Evolutionary conservation across 2,888 invertebrate species (phyloP).

Genomic region (Drosophila monieri): DNA sequence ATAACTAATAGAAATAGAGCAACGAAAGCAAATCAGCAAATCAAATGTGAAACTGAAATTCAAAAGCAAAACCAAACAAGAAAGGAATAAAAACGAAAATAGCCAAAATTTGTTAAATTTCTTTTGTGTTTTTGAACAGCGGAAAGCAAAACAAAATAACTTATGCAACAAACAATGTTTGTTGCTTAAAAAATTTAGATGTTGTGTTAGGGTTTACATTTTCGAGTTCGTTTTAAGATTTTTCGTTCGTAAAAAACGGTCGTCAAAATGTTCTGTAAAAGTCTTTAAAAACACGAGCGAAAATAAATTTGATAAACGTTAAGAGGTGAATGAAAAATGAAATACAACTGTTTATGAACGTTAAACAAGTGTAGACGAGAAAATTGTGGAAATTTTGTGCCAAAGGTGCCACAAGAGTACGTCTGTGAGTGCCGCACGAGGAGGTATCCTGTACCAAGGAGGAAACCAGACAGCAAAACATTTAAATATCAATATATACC

Average conservation of each 20-base stretch:
- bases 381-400: conserved; percentile 41
- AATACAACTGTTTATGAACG: conserved; percentile 10
- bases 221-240: conserved; percentile 67
- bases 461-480: conserved; percentile 40
- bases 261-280: conserved; percentile 49
- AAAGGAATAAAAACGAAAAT: conserved; percentile 64
- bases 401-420: conserved; percentile 37
- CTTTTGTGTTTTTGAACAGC: conserved; percentile 53
- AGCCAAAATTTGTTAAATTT: conserved; percentile 80
- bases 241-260: conserved; percentile 71
- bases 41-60: conserved; percentile 57
- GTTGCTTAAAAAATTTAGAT: conserved; percentile 59
- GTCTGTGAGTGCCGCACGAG: conserved; percentile 19
- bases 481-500: conserved; percentile 49
- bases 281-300: conserved; percentile 32
- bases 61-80: conserved; percentile 61
- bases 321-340: conserved; percentile 34
- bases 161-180: conserved; percentile 31
- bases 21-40: conserved; percentile 45
- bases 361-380: conserved; percentile 22
- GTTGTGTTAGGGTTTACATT: conserved; percentile 73
- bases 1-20: conserved; percentile 51
- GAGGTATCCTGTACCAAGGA: conserved; percentile 22
- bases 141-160: conserved; percentile 34
- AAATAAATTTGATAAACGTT: conserved; percentile 36